Percentiles rank a stretch among this genome's conserved stretches.
Conservation (phyloP, 2,797 vertebrate genomes). For the Dermochelys coriacea region DNA sequence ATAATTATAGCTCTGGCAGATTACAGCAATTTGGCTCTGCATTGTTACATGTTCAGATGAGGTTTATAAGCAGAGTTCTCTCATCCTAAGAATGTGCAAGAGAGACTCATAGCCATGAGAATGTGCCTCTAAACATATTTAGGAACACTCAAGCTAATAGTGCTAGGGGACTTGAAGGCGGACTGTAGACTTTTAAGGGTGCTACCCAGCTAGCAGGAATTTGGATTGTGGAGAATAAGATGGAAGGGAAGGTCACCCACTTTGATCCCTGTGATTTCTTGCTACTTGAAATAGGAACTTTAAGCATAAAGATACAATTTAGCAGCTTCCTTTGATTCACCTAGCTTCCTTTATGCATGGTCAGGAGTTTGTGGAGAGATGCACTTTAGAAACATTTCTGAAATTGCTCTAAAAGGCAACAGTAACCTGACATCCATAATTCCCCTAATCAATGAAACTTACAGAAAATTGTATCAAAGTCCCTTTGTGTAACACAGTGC, state of each 20-base stretch:
- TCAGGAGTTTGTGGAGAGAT: constrained; percentile 48
- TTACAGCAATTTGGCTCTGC: constrained; percentile 72
- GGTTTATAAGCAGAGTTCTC: constrained; percentile 59
- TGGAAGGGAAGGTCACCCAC: constrained; percentile 50
- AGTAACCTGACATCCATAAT: constrained; percentile 32
- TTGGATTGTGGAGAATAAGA: neutral
- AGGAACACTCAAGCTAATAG: constrained; percentile 24
- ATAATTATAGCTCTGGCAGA: constrained; percentile 71
- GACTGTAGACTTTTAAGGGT: constrained; percentile 19
- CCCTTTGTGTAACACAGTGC: neutral
- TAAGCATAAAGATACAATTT: neutral
- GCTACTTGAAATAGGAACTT: neutral
- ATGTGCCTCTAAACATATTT: constrained; percentile 50
- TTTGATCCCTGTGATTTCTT: neutral
- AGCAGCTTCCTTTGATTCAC: neutral
- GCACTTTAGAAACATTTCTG: constrained; percentile 10
- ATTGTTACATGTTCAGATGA: constrained; percentile 62
- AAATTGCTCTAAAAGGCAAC: constrained; percentile 32
- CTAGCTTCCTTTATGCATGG: neutral
- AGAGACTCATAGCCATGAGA: constrained; percentile 33
- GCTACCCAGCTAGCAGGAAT: neutral
- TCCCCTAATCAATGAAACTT: constrained; percentile 41
- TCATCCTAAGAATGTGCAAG: constrained; percentile 23
- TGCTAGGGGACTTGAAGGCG: neutral
- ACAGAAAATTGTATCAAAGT: constrained; percentile 17